These are phyloP conservation scores for Taxidea taxus DNA, from an alignment of 2,113 vertebrate species.

Conservation along the genomic window DNA sequence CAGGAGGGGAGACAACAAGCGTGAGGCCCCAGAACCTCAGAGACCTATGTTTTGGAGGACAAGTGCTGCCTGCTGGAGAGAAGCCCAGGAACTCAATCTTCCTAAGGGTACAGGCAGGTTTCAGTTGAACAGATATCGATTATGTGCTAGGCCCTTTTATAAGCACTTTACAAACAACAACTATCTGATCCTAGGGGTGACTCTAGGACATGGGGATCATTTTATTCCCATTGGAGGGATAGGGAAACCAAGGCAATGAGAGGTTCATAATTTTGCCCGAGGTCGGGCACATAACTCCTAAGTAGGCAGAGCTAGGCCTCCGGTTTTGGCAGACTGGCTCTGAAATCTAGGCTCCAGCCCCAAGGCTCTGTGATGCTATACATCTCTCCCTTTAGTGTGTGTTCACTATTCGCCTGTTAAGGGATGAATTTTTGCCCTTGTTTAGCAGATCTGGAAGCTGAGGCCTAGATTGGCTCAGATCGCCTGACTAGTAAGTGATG, in stretches of 20 bases:
- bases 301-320: neutral
- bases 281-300: neutral
- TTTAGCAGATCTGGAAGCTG: neutral
- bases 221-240: neutral
- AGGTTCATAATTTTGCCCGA: neutral
- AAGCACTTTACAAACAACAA: neutral
- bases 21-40: neutral
- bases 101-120: neutral
- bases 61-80: neutral
- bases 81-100: neutral
- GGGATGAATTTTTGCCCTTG: neutral
- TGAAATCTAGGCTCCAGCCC: neutral
- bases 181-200: neutral
- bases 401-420: neutral
- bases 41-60: neutral
- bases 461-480: neutral
- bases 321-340: too few relatives aligned
- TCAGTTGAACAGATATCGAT: neutral
- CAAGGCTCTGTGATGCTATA: neutral
- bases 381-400: neutral
- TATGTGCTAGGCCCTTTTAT: neutral
- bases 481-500: neutral
- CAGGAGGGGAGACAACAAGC: neutral
- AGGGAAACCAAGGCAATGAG: neutral
- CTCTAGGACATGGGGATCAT: neutral